These are phyloP conservation scores for Tetragnatha montana DNA, from an alignment of 2,888 invertebrate genomes.

Conservation along the genomic window DNA sequence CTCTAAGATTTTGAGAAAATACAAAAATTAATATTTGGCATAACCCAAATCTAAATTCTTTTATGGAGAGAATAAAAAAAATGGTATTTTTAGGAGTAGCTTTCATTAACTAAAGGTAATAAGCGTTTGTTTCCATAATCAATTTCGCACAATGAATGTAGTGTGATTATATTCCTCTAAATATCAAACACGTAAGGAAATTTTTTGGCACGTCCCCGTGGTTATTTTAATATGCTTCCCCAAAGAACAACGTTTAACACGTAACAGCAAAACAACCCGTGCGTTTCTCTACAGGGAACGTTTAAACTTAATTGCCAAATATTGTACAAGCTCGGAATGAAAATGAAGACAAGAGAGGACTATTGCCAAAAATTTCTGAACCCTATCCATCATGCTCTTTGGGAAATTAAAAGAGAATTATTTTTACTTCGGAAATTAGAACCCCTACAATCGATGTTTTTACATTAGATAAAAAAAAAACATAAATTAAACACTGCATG, in stretches of 20 bases:
- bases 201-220: neutral
- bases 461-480: too few species aligned
- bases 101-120: too few species aligned
- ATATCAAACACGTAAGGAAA: neutral
- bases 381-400: neutral
- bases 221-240: neutral
- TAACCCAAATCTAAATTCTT: too few species aligned
- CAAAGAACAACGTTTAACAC: neutral
- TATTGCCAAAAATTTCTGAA: neutral
- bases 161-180: too few species aligned
- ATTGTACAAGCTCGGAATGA: neutral
- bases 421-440: neutral
- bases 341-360: neutral
- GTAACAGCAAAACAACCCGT: neutral
- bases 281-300: neutral
- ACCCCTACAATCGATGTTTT: neutral
- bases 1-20: too few species aligned
- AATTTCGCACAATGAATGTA: too few species aligned
- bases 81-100: too few species aligned
- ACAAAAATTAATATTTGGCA: too few species aligned
- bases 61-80: too few species aligned
- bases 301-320: neutral
- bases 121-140: too few species aligned
- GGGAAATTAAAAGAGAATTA: neutral
- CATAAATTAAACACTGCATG: too few species aligned